phyloP scores from a whole-genome alignment of 1,140 invertebrate species.

The silkworm (Bombyx mori) region ASM3026992v2 NC_085115.1:12286001-12286500 shows the following conservation, averaged over 20 bases:
- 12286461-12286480: constrained; percentile 60
- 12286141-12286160: constrained; percentile 47
- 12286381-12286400: constrained; percentile 77
- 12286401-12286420: constrained; percentile 75
- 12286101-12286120: constrained; percentile 40
- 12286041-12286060: no score
- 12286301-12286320: constrained; percentile 63
- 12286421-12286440: constrained; percentile 80
- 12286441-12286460: constrained; percentile 76
- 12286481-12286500: constrained; percentile 73
- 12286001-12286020: not conserved
- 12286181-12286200: constrained; percentile 46
- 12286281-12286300: constrained; percentile 50
- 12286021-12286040: no score
- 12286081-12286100: constrained; percentile 44
- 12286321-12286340: constrained; percentile 79
- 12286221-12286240: constrained; percentile 76
- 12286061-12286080: constrained; percentile 1
- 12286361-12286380: constrained; percentile 79
- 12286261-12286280: constrained; percentile 76
- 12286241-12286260: constrained; percentile 60
- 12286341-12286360: constrained; percentile 71
- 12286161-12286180: constrained; percentile 24
- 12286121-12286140: constrained; percentile 47
- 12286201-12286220: constrained; percentile 80